Evolutionary conservation across 2,888 invertebrate species (phyloP), one percentile per base, ranked within the genome.

Genomic region (Galerucella pusilla): DNA sequence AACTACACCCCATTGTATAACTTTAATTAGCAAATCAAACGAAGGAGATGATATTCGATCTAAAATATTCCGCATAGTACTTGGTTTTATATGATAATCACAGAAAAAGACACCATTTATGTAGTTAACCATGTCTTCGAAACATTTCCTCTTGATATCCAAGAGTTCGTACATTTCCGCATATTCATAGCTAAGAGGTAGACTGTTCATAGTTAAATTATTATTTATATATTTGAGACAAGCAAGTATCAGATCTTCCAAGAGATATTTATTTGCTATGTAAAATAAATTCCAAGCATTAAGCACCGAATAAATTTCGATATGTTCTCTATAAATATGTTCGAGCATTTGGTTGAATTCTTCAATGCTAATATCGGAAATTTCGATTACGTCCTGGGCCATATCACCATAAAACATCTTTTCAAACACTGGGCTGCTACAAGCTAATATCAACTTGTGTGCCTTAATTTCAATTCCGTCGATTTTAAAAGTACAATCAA

Each of bases 381-480:
- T 83, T 75, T 92, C 90, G 73, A 85, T 83, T 74, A 91, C 90
- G 78, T 89, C 88, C 28, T 81, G 76, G 10, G 91, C 90, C 81
- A 92, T 82, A 14, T 91, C 90, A 1, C 93, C 93, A 86, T 90
- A 92, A 78, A 92, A 89, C 91, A 93, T 92, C 42, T 91, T 91
- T 86, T 92, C 91, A 87, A 93, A 93, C 52, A 93, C 92, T 9
- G 92, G 92, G 84, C 92, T 92, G 80, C 90, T 90, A 74, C 90
- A 90, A n/a, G 91, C 91, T 80, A 93, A 84, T 78, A 92, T 90
- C 73, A 92, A 85, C 86, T 91, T 91, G 83, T 92, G 92, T 64
- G 91, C 91, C 83, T 88, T 88, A 71, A 91, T 88, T 80, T 87
- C 87, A 83, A 87, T 88, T 54, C 88, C 89, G 75, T 88, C 88